phyloP scores from a whole-genome alignment of 1,140 invertebrate genomes.

The Leucophenga varia region DNA sequence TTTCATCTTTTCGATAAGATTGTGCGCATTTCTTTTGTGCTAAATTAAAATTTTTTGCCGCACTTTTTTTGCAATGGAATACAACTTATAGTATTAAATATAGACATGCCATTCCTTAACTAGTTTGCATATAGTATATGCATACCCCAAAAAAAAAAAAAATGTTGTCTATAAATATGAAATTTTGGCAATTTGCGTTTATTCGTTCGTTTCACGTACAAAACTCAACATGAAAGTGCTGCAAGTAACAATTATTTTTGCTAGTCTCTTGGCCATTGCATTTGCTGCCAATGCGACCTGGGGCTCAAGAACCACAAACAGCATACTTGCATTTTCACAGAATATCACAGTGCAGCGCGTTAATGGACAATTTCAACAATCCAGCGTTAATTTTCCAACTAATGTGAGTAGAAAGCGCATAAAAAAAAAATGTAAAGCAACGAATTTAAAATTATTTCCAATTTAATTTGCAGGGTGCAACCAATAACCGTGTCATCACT shows the following conservation, averaged over 20 bases:
- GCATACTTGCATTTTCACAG: slow-evolving; percentile 14
- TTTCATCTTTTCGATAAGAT: too few species aligned
- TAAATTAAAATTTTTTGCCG: too few species aligned
- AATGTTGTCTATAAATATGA: too few species aligned
- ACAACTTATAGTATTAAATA: too few species aligned
- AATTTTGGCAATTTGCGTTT: too few species aligned
- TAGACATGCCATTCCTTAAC: too few species aligned
- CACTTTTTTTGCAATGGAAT: too few species aligned
- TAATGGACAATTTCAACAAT: slow-evolving; percentile 5
- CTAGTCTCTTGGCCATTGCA: slow-evolving; percentile 20
- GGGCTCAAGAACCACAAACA: slow-evolving; percentile 19
- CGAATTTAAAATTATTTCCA: background rate
- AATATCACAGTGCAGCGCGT: slow-evolving; percentile 16
- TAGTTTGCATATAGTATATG: too few species aligned
- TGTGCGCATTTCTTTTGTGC: too few species aligned
- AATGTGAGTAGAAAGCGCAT: slow-evolving; percentile 12
- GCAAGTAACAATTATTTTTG: slow-evolving; percentile 10
- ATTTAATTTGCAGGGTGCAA: slow-evolving; percentile 21
- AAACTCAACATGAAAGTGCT: too few species aligned
- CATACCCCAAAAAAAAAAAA: too few species aligned
- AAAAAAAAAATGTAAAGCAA: background rate
- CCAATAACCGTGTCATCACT: slow-evolving; percentile 25
- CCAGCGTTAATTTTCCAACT: slow-evolving; percentile 10
- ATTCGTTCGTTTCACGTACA: too few species aligned
- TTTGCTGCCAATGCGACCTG: slow-evolving; percentile 24